These are phyloP conservation scores for Balaeniceps rex DNA, from an alignment of 2,113 vertebrate species.

Conservation along the genomic window DNA sequence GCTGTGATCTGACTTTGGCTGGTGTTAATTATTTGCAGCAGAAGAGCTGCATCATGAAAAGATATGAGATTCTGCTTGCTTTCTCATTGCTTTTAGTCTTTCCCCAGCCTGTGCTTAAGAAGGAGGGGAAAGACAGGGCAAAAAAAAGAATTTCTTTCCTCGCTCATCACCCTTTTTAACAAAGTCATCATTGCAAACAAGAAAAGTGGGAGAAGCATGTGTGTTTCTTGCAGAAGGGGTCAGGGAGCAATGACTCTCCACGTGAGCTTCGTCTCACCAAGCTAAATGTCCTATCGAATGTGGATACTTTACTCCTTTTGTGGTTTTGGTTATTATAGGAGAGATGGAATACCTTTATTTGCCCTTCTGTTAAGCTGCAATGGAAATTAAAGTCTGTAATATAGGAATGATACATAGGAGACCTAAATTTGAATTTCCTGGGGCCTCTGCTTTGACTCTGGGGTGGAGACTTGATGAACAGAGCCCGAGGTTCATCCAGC, in stretches of 20 bases:
- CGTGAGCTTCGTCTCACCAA: not conserved
- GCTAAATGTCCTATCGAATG: not conserved
- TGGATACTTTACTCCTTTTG: not conserved
- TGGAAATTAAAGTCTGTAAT: not conserved
- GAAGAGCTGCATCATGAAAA: constrained; percentile 7
- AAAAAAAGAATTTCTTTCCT: not conserved
- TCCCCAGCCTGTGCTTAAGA: not conserved
- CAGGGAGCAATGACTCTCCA: not conserved
- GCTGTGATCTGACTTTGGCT: constrained; percentile 35
- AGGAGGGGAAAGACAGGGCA: not conserved
- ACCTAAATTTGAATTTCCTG: not conserved
- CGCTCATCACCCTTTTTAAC: not conserved
- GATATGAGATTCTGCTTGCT: not conserved
- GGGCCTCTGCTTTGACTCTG: not conserved
- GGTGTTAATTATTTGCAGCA: constrained; percentile 36
- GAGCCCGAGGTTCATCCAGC: not conserved
- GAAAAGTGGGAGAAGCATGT: not conserved
- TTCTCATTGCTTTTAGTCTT: not conserved
- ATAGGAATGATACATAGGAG: not conserved
- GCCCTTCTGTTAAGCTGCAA: not conserved
- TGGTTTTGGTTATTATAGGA: not conserved
- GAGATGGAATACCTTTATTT: not conserved
- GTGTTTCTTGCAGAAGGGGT: not conserved
- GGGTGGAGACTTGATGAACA: not conserved
- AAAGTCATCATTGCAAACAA: not conserved